Evolutionary conservation across 1,140 invertebrate genomes (phyloP).

Genomic region (Paramacrobiotus metropolitanus): DNA sequence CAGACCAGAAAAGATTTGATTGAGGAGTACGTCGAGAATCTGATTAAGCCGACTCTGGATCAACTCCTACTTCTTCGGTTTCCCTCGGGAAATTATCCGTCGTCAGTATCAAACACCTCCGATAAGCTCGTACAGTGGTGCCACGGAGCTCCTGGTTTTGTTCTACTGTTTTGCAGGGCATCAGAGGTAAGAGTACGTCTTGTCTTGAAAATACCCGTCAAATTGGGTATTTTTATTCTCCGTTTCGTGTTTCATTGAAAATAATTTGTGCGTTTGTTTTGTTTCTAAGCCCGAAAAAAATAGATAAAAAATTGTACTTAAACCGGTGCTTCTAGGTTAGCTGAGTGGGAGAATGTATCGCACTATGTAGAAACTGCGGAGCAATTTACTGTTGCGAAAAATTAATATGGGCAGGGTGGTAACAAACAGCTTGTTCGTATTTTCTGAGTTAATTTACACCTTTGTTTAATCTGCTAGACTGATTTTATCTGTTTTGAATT

Average conservation of each 20-base stretch:
- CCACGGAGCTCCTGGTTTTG: constrained; percentile 70
- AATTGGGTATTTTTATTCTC: no score
- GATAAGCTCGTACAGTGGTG: constrained; percentile 81
- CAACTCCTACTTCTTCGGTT: constrained; percentile 34
- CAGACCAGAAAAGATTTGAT: constrained; percentile 17
- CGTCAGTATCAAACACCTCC: constrained; percentile 39
- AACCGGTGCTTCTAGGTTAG: constrained; percentile 1
- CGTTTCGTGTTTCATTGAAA: no score
- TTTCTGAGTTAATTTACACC: no score
- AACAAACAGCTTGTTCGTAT: no score
- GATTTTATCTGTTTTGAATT: constrained; percentile 9
- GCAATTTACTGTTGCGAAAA: no score
- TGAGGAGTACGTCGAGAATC: constrained; percentile 26
- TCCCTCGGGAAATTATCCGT: constrained; percentile 61
- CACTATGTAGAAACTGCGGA: not conserved
- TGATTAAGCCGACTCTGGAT: constrained; percentile 35
- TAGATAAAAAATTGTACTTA: not conserved
- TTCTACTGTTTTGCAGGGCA: constrained; percentile 46
- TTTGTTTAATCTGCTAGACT: not conserved
- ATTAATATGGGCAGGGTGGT: not conserved
- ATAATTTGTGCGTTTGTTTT: no score
- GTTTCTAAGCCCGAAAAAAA: no score
- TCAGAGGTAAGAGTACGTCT: constrained; percentile 43
- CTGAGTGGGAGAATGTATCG: not conserved
- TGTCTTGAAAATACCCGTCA: no score